These are phyloP conservation scores for Cryptus armator DNA, from an alignment of 2,888 invertebrate genomes.

Conservation along the genomic window DNA sequence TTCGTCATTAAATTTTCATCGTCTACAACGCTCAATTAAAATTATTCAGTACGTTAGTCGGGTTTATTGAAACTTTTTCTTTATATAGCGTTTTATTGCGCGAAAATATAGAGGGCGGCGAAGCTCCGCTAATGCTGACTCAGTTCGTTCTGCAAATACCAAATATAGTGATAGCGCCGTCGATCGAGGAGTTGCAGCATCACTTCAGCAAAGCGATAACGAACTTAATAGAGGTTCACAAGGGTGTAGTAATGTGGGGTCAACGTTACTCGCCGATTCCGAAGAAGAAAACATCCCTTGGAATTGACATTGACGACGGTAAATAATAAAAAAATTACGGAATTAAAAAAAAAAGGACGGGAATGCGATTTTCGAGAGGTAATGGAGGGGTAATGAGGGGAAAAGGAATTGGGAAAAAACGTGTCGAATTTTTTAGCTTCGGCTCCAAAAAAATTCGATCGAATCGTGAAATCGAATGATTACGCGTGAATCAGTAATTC, in stretches of 20 bases:
- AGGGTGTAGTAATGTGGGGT: slow-evolving; percentile 92
- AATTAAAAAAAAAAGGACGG: neutral
- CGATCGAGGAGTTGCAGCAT: slow-evolving; percentile 90
- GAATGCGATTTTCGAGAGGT: neutral
- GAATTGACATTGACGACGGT: slow-evolving; percentile 56
- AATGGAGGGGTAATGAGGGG: neutral
- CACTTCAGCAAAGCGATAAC: slow-evolving; percentile 88
- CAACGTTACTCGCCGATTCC: slow-evolving; percentile 83
- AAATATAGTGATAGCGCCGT: slow-evolving; percentile 87
- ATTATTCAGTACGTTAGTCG: neutral
- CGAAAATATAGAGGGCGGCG: slow-evolving; percentile 68
- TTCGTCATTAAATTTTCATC: slow-evolving; percentile 41
- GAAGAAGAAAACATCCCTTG: slow-evolving; percentile 23
- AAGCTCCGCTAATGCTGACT: slow-evolving; percentile 87
- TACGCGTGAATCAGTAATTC: neutral
- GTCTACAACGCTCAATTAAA: neutral
- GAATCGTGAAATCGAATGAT: neutral
- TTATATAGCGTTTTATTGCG: slow-evolving; percentile 68
- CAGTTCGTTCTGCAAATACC: slow-evolving; percentile 89
- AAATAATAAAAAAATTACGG: neutral
- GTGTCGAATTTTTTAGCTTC: neutral
- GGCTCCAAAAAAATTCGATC: neutral
- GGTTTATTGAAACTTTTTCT: neutral
- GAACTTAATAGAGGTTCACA: slow-evolving; percentile 90
- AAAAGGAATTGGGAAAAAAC: too few relatives aligned